phyloP scores from a whole-genome alignment of 2,888 invertebrate species.

The Resseliella maxima region DNA sequence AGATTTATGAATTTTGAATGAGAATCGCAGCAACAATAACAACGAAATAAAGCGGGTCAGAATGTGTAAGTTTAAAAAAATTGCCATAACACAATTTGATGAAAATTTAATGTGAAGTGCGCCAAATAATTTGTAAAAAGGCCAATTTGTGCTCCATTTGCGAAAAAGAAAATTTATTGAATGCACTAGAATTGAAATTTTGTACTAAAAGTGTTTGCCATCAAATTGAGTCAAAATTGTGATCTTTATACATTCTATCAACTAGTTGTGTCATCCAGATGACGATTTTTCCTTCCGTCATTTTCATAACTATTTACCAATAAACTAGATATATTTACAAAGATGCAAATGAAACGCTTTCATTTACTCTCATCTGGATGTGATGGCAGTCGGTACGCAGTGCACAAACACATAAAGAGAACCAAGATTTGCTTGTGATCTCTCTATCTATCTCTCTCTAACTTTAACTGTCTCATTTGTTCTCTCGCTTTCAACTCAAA shows the following conservation, averaged over 20 bases:
- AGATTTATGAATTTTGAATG: neutral
- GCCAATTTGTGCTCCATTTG: neutral
- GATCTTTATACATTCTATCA: too few relatives aligned
- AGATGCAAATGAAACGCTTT: conserved; percentile 10
- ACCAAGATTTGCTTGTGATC: neutral
- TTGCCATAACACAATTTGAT: neutral
- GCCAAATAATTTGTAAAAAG: neutral
- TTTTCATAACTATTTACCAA: too few relatives aligned
- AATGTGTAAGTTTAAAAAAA: neutral
- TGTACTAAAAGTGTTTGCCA: too few relatives aligned
- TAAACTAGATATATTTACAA: neutral
- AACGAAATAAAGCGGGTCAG: neutral
- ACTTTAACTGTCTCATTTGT: neutral
- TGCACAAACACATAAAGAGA: neutral
- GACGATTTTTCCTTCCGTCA: too few relatives aligned
- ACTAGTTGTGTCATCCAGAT: too few relatives aligned
- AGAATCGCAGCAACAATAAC: neutral
- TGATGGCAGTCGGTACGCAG: too few relatives aligned
- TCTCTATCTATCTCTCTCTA: too few relatives aligned
- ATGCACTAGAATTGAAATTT: neutral
- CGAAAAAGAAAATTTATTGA: neutral
- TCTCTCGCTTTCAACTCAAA: neutral
- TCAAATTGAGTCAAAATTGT: too few relatives aligned
- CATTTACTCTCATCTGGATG: neutral
- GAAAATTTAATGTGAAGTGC: conserved; percentile 1